Evolutionary conservation across 2,113 vertebrate genomes (phyloP), one percentile per base, ranked within the genome.

Genomic region (Nothoprocta perdicaria): DNA sequence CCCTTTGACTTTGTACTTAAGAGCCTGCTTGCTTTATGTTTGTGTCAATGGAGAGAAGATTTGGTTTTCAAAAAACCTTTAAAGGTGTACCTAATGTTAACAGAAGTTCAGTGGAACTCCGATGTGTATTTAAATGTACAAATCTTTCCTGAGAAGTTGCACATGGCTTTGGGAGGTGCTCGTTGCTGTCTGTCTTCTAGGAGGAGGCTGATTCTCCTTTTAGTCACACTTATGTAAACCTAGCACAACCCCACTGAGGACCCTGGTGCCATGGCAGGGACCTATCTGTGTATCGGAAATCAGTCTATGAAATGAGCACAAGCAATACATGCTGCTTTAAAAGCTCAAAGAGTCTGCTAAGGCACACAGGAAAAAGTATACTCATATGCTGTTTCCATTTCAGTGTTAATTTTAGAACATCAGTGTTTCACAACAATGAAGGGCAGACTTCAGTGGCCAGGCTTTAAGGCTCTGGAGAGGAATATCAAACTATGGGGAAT

Each of bases 271-370:
- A 75, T 35, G 33, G 76, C 79, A 83, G 72, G 83, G 17, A 57
- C 52, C 78, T 93, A 71, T 68, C 75, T 82, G 29, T 85, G 46
- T 74, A 15, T 66, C 83, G 93, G 88, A 92, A 95, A 89, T 89
- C 78, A 90, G 84, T 19, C 79, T 67, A 43, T 46, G 87, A 90
- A 92, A 43, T 61, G 77, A 83, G 68, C 45, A 45, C 26, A 66
- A 48, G 73, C 17, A 46, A n/a, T 67, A 77, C 1, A 74, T n/a
- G 65, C 29, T 75, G 41, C 57, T 91, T 71, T 9, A 84, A 90
- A 89, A 63, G 31, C 31, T 77, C 43, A 48, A 24, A 48, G 46
- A 40, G 43, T 67, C 43, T 75, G 43, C 45, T 53, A 48, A 82
- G 68, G 22, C 58, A 76, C n/a, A 16, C 21, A n/a, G 16, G 11